phyloP scores from a whole-genome alignment of 2,888 invertebrate species.

The Temnothorax unifasciatus region DNA sequence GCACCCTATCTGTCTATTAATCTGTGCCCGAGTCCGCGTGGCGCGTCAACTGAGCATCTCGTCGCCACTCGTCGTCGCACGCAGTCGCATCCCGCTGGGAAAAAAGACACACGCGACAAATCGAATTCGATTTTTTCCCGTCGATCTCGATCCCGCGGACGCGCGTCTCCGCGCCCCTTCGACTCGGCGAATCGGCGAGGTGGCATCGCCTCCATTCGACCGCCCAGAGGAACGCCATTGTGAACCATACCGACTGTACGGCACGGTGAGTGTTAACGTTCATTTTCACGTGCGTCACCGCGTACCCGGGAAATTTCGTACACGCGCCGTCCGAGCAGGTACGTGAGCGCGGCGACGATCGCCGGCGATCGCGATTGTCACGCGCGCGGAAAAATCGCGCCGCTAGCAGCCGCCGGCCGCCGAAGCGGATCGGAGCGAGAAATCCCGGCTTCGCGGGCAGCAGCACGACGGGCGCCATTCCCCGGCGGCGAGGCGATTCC shows the following conservation, averaged over 20 bases:
- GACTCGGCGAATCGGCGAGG: slow-evolving; percentile 71
- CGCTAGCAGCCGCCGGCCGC: background rate
- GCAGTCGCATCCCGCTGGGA: background rate
- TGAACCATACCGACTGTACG: slow-evolving; percentile 93
- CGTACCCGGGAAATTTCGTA: slow-evolving; percentile 87
- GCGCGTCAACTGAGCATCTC: slow-evolving; percentile 18
- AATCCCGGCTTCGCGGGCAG: slow-evolving; percentile 39
- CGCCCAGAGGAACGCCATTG: slow-evolving; percentile 93
- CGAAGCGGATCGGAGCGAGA: background rate
- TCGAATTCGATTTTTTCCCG: slow-evolving; percentile 61
- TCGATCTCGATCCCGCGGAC: too few species aligned
- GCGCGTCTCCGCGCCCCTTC: slow-evolving; percentile 27
- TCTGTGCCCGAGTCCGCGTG: background rate
- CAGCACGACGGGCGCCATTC: slow-evolving; percentile 71
- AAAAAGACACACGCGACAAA: slow-evolving; percentile 15
- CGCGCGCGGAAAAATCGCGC: background rate
- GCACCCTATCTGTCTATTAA: too few species aligned
- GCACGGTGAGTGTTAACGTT: slow-evolving; percentile 90
- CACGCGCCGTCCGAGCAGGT: slow-evolving; percentile 73
- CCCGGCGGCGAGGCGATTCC: slow-evolving; percentile 1
- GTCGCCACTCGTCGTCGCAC: slow-evolving; percentile 72
- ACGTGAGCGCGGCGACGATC: slow-evolving; percentile 12
- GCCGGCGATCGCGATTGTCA: slow-evolving; percentile 11
- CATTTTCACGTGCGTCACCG: slow-evolving; percentile 90
- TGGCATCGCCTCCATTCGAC: slow-evolving; percentile 76